phyloP scores from a whole-genome alignment of 2,797 vertebrate genomes.

The Dermochelys coriacea region DNA sequence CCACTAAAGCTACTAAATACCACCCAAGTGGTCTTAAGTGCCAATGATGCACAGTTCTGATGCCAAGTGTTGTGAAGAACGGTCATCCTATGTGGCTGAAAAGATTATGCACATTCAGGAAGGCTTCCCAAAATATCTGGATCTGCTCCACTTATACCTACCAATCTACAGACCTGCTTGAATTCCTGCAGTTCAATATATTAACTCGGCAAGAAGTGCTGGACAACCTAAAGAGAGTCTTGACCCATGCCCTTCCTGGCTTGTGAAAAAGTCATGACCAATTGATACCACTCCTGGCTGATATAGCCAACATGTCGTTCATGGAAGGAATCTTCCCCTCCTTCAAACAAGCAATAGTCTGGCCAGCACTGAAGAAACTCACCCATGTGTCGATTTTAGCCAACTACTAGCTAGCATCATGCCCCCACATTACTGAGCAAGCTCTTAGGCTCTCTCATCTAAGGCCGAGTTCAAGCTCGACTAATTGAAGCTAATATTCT shows the following conservation, averaged over 20 bases:
- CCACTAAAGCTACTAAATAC: neutral
- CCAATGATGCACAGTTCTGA: neutral
- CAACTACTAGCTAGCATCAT: neutral
- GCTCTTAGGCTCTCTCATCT: neutral
- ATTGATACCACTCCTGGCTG: neutral
- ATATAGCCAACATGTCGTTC: neutral
- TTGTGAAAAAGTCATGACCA: neutral
- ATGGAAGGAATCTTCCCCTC: neutral
- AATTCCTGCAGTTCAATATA: neutral
- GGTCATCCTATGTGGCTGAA: neutral
- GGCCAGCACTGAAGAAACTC: neutral
- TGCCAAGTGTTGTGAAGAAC: neutral
- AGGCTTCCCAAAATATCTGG: neutral
- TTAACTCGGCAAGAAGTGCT: neutral
- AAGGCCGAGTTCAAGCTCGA: neutral
- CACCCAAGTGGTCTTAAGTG: neutral
- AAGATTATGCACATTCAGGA: neutral
- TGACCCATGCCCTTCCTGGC: neutral
- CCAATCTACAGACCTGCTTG: neutral
- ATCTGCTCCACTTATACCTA: neutral
- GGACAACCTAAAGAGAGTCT: neutral
- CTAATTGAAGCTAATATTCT: neutral
- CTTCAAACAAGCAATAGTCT: neutral
- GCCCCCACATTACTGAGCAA: neutral
- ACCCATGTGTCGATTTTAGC: neutral